Evolutionary conservation across 2,797 vertebrate species (phyloP).

Genomic region (Artibeus lituratus): DNA sequence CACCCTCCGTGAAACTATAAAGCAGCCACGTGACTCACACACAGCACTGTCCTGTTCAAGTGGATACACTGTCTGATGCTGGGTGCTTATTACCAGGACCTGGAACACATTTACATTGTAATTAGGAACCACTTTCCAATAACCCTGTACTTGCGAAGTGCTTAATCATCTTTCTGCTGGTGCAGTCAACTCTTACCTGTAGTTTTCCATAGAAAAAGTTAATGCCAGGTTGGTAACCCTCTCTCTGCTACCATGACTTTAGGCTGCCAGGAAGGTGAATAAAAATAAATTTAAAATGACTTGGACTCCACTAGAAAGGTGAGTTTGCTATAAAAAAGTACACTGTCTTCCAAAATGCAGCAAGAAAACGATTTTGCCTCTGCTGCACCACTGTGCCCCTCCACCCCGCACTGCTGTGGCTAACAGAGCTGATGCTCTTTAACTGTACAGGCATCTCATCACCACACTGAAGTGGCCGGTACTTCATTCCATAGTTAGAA

Average conservation of each 20-base stretch:
- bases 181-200: neutral
- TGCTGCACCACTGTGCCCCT: neutral
- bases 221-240: neutral
- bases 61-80: neutral
- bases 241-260: neutral
- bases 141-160: conserved; percentile 52
- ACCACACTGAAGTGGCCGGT: neutral
- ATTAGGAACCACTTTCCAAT: conserved; percentile 62
- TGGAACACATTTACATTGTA: conserved; percentile 26
- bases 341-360: neutral
- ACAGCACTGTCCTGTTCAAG: conserved; percentile 19
- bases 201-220: neutral
- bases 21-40: neutral
- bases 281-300: neutral
- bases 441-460: neutral
- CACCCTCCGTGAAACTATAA: conserved; percentile 33
- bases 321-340: neutral
- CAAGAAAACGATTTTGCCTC: neutral
- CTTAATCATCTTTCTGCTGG: conserved; percentile 35
- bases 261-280: neutral
- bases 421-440: neutral
- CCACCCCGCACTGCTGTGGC: neutral
- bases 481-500: conserved; percentile 4
- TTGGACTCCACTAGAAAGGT: conserved; percentile 17
- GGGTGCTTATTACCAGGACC: conserved; percentile 48